Evolutionary conservation across 2,797 vertebrate species (phyloP).

Genomic region (Apogon hyalosoma): DNA sequence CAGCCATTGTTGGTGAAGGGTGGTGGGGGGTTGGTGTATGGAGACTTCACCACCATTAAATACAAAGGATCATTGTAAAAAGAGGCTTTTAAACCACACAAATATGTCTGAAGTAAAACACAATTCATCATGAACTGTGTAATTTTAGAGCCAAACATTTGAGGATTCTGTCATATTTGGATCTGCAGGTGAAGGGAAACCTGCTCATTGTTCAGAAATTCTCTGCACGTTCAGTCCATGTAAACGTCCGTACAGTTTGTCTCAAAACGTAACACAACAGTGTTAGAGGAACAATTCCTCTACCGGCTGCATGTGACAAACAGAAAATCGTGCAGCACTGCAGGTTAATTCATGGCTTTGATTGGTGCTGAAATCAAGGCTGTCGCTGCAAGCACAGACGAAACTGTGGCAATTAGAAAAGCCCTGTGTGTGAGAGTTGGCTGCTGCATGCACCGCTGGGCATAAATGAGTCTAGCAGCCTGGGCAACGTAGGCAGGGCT

Average conservation of each 20-base stretch:
- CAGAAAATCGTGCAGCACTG: slow-evolving; percentile 59
- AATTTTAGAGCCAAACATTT: slow-evolving; percentile 7
- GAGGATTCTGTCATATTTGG: slow-evolving; percentile 4
- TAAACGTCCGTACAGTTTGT: slow-evolving; percentile 30
- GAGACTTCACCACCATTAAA: too few relatives aligned
- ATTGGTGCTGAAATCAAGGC: slow-evolving; percentile 70
- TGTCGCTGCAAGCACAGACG: slow-evolving; percentile 67
- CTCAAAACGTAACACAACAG: slow-evolving; percentile 26
- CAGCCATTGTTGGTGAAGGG: too few relatives aligned
- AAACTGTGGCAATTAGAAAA: slow-evolving; percentile 81
- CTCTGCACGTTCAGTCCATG: background rate
- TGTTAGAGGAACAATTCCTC: slow-evolving; percentile 60
- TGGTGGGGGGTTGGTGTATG: too few relatives aligned
- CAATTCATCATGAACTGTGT: slow-evolving; percentile 7
- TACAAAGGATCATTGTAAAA: too few relatives aligned
- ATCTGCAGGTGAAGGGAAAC: slow-evolving; percentile 26
- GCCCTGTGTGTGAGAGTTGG: slow-evolving; percentile 64
- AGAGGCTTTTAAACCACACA: too few relatives aligned
- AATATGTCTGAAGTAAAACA: background rate
- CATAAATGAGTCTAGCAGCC: slow-evolving; percentile 81
- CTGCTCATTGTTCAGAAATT: slow-evolving; percentile 24
- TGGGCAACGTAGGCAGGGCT: slow-evolving; percentile 75
- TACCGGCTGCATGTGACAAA: slow-evolving; percentile 69
- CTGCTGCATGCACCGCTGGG: slow-evolving; percentile 80
- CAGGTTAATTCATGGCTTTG: slow-evolving; percentile 75